A percentile compares a stretch with the other conserved stretches of the same genome.
These are phyloP conservation scores for Coleophora flavipennella DNA, from an alignment of 2,888 invertebrate species.

Conservation along the genomic window DNA sequence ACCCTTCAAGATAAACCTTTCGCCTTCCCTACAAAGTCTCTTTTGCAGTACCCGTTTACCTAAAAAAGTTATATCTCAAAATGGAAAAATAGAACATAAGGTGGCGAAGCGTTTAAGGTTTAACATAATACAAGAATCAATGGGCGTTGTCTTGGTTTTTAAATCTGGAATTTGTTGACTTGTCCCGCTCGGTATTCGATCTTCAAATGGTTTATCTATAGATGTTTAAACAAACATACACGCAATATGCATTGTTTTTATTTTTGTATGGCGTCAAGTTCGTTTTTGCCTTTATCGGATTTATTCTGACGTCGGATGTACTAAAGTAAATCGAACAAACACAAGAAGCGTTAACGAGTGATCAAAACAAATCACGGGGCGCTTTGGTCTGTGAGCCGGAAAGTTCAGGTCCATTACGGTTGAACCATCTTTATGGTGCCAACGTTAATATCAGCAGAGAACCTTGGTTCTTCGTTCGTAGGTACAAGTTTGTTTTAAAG, in stretches of 20 bases:
- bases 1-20: too few relatives aligned
- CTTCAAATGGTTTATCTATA: too few relatives aligned
- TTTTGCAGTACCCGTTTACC: conserved; percentile 6
- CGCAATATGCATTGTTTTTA: too few relatives aligned
- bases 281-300: too few relatives aligned
- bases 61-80: conserved; percentile 5
- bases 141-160: conserved; percentile 20
- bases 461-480: too few relatives aligned
- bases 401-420: conserved; percentile 25
- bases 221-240: too few relatives aligned
- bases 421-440: conserved; percentile 1
- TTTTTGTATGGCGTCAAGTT: too few relatives aligned
- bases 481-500: neutral
- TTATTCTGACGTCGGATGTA: too few relatives aligned
- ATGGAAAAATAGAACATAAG: conserved; percentile 34
- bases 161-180: neutral
- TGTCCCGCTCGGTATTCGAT: too few relatives aligned
- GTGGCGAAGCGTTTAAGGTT: conserved; percentile 30
- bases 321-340: conserved; percentile 7
- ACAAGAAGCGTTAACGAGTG: conserved; percentile 41
- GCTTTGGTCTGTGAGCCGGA: conserved; percentile 29
- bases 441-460: conserved; percentile 1
- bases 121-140: conserved; percentile 33
- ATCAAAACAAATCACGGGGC: conserved; percentile 43
- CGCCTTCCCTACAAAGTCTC: neutral